Base-by-base conservation (phyloP, 2,113 vertebrate species). In the Tetrax tetrax region DNA sequence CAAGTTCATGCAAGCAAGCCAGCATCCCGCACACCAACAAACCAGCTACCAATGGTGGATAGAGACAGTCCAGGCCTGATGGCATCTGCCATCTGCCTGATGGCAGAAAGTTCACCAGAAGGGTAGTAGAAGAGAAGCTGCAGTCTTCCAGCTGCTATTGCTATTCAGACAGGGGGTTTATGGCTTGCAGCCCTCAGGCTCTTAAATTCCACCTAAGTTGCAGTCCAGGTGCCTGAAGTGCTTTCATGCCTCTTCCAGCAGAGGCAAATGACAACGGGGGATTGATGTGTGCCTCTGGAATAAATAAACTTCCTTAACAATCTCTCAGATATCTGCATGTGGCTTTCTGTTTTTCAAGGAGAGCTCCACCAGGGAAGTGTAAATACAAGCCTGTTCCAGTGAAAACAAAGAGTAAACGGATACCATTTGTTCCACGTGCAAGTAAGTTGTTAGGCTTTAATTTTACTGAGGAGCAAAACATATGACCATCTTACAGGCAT, bases 351-450 rank as follows among this genome's bases (percentile, higher is more conserved):
- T 95, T 95, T 97, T 95, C 60, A 93, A 99, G 98, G 98, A 97
- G 98, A 97, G 98, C 98, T 81, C 98, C 98, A 50, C 98, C 98
- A 48, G 98, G 98, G 41, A 99, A 99, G 85, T 99, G 99, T 95
- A 98, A 98, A 95, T 96, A 98, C 57, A 98, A 98, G 76, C 96
- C 97, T 14, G 80, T 98, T 82, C 98, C 96, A 3, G 98, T 99
- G 88, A 98, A 98, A 97, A 98, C 98, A 93, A 98, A 95, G 53
- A 98, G 98, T 50, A 99, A 98, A 94, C 57, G n/a, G 74, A 54
- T 98, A 91, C 98, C 75, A 3, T 99, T 99, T 92, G 91, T 97
- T 81, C 98, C 98, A 25, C 56, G 28, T 31, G 97, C 98, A 97
- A 83, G 98, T 98, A 97, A 98, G 98, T 98, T 69, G 69, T 53